These are phyloP conservation scores for Meloe dianella DNA, from an alignment of 2,888 invertebrate genomes.

Conservation along the genomic window DNA sequence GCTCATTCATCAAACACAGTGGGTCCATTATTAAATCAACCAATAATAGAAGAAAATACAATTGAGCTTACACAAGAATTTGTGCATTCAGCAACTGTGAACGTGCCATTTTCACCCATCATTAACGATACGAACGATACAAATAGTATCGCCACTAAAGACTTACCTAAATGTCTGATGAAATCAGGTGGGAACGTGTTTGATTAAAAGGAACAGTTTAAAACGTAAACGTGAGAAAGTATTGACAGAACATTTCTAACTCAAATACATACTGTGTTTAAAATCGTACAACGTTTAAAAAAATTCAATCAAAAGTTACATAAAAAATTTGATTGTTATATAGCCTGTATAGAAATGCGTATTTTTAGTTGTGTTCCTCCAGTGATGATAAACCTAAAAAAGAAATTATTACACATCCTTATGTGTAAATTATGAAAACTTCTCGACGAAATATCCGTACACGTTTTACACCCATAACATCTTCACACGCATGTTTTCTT, in stretches of 20 bases:
- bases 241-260: neutral
- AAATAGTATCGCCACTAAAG: constrained; percentile 38
- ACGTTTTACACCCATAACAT: neutral
- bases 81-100: constrained; percentile 41
- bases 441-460: neutral
- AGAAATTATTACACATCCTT: neutral
- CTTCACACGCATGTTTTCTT: neutral
- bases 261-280: neutral
- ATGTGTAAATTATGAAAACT: neutral
- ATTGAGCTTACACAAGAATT: constrained; percentile 30
- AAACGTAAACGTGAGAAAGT: constrained; percentile 6
- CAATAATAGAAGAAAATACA: constrained; percentile 16
- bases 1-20: constrained; percentile 39
- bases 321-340: constrained; percentile 15
- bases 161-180: constrained; percentile 49
- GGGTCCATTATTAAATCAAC: constrained; percentile 35
- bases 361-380: neutral
- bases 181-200: constrained; percentile 47
- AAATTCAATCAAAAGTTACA: constrained; percentile 19
- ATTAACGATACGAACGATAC: constrained; percentile 39
- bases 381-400: neutral
- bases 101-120: constrained; percentile 45
- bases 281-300: constrained; percentile 7
- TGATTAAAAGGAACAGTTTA: constrained; percentile 38
- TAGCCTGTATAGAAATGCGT: constrained; percentile 11